Percentiles rank a stretch among this genome's conserved stretches.
Evolutionary conservation across 2,888 invertebrate genomes (phyloP).

Genomic region (Ennomos erosarius): DNA sequence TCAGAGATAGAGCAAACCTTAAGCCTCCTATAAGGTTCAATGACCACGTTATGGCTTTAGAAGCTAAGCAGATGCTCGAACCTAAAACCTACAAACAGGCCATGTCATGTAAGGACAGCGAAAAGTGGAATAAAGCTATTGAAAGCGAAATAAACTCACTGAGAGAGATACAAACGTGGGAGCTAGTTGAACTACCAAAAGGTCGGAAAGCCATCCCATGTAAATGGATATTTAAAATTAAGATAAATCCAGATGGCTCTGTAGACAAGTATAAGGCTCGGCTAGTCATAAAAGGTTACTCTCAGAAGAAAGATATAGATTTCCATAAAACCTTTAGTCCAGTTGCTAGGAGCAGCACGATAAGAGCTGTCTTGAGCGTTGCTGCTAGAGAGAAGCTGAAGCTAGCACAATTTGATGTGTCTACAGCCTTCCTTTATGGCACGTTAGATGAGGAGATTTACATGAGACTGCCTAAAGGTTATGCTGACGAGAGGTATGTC

Average conservation of each 20-base stretch:
- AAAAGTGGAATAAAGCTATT: neutral
- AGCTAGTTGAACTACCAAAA: neutral
- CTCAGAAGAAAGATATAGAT: slow-evolving; percentile 1
- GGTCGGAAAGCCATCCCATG: neutral
- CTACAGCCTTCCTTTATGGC: neutral
- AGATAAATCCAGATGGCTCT: neutral
- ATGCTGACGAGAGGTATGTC: neutral
- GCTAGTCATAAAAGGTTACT: neutral
- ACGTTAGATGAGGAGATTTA: neutral
- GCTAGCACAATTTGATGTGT: slow-evolving; percentile 1
- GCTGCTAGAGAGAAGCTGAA: neutral
- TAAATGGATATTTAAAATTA: slow-evolving; percentile 45
- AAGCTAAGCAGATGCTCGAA: neutral
- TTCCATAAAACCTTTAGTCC: neutral
- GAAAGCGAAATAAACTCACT: neutral
- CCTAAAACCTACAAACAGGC: neutral
- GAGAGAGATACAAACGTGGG: neutral
- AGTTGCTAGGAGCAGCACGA: neutral
- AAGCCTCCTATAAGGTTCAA: too few relatives aligned
- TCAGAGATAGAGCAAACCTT: too few relatives aligned
- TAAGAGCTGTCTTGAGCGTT: neutral
- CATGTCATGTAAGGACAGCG: neutral
- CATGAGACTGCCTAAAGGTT: neutral
- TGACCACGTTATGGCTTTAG: too few relatives aligned
- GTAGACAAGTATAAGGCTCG: neutral